Base-by-base conservation (phyloP, 2,888 invertebrate species). In the Ophonus ardosiacus region DNA sequence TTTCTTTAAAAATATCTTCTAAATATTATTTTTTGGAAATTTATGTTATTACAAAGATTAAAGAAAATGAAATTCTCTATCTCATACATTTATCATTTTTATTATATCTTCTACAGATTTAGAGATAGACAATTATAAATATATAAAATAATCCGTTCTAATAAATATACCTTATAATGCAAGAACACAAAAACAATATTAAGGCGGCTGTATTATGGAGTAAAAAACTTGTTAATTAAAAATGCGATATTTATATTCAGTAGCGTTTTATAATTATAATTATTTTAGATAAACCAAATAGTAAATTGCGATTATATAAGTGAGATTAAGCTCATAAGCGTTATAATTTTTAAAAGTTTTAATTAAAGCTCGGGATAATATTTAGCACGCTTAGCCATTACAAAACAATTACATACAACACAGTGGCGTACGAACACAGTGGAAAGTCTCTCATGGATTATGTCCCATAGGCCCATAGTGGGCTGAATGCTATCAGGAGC, bases 151-250 rank as follows among this genome's bases (percentile, higher is more conserved):
- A 31, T 31, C 31, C 31, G 5, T 31, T 5, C 31, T 3, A 6
- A 31, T n/a, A n/a, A n/a, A n/a, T n/a, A 31, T 5, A 31, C 31
- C 31, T 3, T 31, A 31, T 31, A 31, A 31, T 4, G 31, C 5
- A 51, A 51, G 43, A 51, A 51, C 8, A 51, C 10, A 51, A 51
- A 51, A 51, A 51, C 13, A 13, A 13, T 51, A 51, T 13, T 51
- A 13, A 13, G 10, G 13, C 43, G 43, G 0, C 13, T 51, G 10
- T 51, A 3, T 0, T 51, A 13, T 8, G 5, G 59, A 15, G 13
- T 68, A 74, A 74, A 74, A 74, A 74, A 40, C 8, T 43, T 74
- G 71, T 74, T 74, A 74, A 74, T 74, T 74, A 74, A 74, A 68
- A 74, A 68, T 15, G 40, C 40, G 10, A 13, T 74, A 74, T 74